Evolutionary conservation across 2,797 vertebrate species (phyloP), one percentile per base, ranked within the genome.

Genomic region (Ptychadena robeensis): DNA sequence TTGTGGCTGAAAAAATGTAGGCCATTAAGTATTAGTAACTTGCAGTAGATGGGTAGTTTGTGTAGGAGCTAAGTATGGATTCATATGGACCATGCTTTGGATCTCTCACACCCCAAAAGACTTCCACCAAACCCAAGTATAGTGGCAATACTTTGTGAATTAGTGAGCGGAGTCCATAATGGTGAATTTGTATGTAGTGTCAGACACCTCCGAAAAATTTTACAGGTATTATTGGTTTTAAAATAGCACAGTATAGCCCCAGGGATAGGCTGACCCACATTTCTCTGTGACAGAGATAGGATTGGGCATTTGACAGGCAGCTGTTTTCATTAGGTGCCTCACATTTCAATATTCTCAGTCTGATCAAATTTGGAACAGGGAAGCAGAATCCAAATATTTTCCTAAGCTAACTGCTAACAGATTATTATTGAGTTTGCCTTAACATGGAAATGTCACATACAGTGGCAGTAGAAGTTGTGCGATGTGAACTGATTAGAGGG

Each of bases 261-360:
- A 7, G 69, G 70, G 82, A 79, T n/a, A 9, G 48, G 63, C 61
- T 79, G 82, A 67, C 82, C 82, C 82, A 83, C 61, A 79, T 83
- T 79, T 73, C 38, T 32, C 61, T 73, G 28, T 78, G 74, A 78
- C 44, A 18, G 38, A 65, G 67, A 78, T 48, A 57, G 38, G 40
- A 59, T 64, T 73, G 28, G 76, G 74, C 63, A 22, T 25, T 53
- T 79, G 75, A 79, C 69, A 73, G 76, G 44, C 76, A 68, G 75
- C 75, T 64, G 31, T 44, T 68, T 82, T 72, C 44, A 68, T 28
- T 31, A 53, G 68, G 28, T 25, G n/a, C 48, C 9, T 53, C 44
- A 53, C 6, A 53, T 22, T 53, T 61, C 25, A 61, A 18, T 53
- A 7, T 28, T 61, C 25, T 57, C 22, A 37, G 59, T 59, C 22